phyloP scores from a whole-genome alignment of 1,140 invertebrate species.

The Arion vulgaris region DNA sequence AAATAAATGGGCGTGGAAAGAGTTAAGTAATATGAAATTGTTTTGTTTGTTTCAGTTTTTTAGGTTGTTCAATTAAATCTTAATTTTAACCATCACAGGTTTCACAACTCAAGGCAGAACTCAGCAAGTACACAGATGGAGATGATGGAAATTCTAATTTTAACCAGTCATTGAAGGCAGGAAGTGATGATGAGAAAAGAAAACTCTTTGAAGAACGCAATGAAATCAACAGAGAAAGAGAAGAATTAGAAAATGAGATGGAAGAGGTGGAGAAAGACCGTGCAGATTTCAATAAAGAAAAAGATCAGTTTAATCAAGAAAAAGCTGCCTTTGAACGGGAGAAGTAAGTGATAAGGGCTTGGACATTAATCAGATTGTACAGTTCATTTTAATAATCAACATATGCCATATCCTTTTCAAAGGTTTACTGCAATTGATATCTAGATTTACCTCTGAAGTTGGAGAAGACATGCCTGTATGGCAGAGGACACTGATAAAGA shows the following conservation, averaged over 20 bases:
- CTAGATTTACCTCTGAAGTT: too few relatives aligned
- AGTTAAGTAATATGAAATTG: too few relatives aligned
- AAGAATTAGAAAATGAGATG: constrained; percentile 40
- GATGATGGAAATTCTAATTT: not conserved
- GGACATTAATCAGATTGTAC: too few relatives aligned
- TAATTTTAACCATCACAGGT: constrained; percentile 3
- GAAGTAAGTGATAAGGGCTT: constrained; percentile 9
- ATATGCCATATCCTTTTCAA: too few relatives aligned
- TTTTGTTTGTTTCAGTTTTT: too few relatives aligned
- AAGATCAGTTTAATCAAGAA: constrained; percentile 19
- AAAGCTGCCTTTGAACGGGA: constrained; percentile 16
- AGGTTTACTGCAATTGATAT: too few relatives aligned
- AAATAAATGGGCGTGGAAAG: too few relatives aligned
- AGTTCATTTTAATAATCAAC: too few relatives aligned
- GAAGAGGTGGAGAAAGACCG: constrained; percentile 20
- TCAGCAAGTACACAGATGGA: constrained; percentile 23
- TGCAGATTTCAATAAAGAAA: constrained; percentile 24
- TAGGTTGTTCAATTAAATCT: too few relatives aligned
- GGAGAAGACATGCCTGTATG: too few relatives aligned
- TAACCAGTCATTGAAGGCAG: constrained; percentile 1
- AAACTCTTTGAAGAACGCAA: constrained; percentile 25
- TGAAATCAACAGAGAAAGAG: constrained; percentile 20
- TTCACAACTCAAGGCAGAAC: constrained; percentile 35
- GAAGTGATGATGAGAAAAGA: constrained; percentile 6
- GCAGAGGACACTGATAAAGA: too few relatives aligned